Evolutionary conservation across 2,113 vertebrate genomes (phyloP).

Genomic region (Epinephelus cyanopodus): DNA sequence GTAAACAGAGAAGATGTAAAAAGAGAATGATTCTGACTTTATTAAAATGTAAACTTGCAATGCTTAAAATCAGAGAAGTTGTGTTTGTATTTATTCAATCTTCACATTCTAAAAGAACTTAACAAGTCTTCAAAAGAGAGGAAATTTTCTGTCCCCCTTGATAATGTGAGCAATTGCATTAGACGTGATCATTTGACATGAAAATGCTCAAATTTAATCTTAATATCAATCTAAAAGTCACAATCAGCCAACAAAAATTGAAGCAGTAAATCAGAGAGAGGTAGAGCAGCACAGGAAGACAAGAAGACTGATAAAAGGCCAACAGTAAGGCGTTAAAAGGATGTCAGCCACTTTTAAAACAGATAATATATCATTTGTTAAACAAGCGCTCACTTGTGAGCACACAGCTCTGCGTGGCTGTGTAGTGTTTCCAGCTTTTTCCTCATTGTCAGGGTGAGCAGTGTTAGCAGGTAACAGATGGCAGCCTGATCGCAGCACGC

Average conservation of each 20-base stretch:
- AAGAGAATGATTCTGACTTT: no score
- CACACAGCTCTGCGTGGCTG: conserved; percentile 29
- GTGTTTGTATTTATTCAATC: not conserved
- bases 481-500: conserved; percentile 86
- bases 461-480: conserved; percentile 91
- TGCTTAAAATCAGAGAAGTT: not conserved
- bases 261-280: not conserved
- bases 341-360: conserved; percentile 14
- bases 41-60: not conserved
- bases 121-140: not conserved
- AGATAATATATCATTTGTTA: conserved; percentile 26
- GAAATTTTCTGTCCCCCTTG: not conserved
- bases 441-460: conserved; percentile 71
- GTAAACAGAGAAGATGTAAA: no score
- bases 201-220: not conserved
- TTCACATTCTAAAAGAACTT: not conserved
- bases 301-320: not conserved
- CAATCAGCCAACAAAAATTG: not conserved
- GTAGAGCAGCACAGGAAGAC: not conserved
- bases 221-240: not conserved
- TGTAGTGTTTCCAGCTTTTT: conserved; percentile 40
- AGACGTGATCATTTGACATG: not conserved
- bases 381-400: conserved; percentile 14
- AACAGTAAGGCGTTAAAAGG: not conserved
- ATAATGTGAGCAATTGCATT: not conserved